A percentile compares a stretch with the other conserved stretches of the same genome.
Evolutionary conservation across 2,113 vertebrate species (phyloP).

Genomic region (Tiliqua scincoides): DNA sequence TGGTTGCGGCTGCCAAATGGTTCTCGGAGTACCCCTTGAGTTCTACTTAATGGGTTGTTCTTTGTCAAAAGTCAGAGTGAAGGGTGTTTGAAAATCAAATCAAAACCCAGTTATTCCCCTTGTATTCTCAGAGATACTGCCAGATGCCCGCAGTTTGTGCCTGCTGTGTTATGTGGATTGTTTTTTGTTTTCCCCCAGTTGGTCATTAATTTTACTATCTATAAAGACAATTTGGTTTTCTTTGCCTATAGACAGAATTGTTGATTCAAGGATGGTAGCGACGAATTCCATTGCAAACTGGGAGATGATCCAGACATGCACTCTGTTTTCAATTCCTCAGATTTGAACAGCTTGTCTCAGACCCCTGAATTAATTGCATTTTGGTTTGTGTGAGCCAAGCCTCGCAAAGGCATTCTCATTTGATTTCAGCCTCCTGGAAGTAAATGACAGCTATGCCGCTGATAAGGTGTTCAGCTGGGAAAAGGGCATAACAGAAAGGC

Average conservation of each 20-base stretch:
- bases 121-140: neutral
- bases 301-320: neutral
- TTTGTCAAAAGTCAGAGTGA: accelerated
- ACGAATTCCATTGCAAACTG: neutral
- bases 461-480: neutral
- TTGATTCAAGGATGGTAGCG: conserved; percentile 3
- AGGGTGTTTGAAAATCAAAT: neutral
- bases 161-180: neutral
- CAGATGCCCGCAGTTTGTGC: neutral
- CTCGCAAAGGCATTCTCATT: neutral
- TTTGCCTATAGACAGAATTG: neutral
- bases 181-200: neutral
- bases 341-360: neutral
- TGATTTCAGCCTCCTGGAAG: neutral
- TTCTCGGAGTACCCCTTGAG: neutral
- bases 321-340: neutral
- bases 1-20: neutral
- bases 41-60: conserved; percentile 1
- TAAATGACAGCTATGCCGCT: neutral
- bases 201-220: neutral
- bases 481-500: neutral
- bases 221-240: neutral
- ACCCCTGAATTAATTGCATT: accelerated
- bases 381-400: accelerated
- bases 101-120: neutral